Evolutionary conservation across 2,797 vertebrate species (phyloP).

Genomic region (Anas capensis): DNA sequence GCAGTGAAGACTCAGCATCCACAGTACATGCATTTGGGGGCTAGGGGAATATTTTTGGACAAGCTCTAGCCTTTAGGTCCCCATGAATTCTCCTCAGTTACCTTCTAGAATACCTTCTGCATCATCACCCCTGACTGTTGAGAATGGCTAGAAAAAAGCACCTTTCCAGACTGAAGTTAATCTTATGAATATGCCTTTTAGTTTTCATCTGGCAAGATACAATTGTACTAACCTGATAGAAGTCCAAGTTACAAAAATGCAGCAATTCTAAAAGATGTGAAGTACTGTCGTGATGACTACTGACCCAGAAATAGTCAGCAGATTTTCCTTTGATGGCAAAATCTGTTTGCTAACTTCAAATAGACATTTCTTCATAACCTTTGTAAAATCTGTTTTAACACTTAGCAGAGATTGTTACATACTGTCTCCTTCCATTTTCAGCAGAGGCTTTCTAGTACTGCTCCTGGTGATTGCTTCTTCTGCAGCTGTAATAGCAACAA

Average conservation of each 20-base stretch:
- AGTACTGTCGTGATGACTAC: background rate
- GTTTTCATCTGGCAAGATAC: background rate
- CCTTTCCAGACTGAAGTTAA: background rate
- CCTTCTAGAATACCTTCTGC: background rate
- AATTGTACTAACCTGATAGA: background rate
- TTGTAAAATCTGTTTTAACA: constrained; percentile 32
- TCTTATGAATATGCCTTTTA: background rate
- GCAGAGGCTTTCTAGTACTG: background rate
- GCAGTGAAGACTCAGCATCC: background rate
- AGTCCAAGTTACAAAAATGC: background rate
- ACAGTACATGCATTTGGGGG: background rate
- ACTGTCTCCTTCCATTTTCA: background rate
- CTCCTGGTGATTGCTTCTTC: constrained; percentile 21
- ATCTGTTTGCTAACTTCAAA: constrained; percentile 9
- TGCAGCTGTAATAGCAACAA: constrained; percentile 24
- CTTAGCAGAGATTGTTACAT: background rate
- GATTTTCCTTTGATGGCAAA: background rate
- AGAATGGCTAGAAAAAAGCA: background rate
- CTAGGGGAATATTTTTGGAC: background rate
- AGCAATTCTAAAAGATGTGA: background rate
- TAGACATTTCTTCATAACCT: constrained; percentile 8
- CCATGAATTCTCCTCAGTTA: background rate
- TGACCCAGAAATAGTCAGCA: constrained; percentile 30
- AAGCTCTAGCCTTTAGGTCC: background rate
- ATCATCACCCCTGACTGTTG: background rate